Base-by-base conservation (phyloP, 2,797 vertebrate genomes). In the Coracias cyanogaster region DNA sequence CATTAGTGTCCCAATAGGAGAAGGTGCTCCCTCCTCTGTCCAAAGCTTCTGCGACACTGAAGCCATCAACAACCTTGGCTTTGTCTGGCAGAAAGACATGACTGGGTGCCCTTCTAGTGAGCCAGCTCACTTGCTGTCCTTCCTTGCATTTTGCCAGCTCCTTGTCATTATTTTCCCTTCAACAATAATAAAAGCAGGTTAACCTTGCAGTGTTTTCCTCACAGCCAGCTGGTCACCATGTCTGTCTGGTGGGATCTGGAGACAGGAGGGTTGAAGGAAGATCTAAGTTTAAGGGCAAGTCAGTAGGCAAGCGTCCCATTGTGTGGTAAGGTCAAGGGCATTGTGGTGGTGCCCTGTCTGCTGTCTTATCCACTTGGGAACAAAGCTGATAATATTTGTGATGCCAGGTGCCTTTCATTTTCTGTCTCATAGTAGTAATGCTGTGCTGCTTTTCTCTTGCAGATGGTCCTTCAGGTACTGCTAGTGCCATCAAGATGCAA, bases 381-480 rank as follows among this genome's bases (percentile, higher is more conserved):
- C 57, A 60, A 86, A 83, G 28, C 22, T 83, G 46, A n/a, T 80
- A 8, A 19, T 20, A 17, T 80, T 60, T 81, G 39, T 71, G 22
- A 70, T 13, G 10, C 33, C 29, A 82, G 7, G 1, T 86, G 35
- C 12, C 29, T 90, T 92, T 77, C 11, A 61, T 81, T 74, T 93
- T 89, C 19, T 89, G 28, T 55, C 33, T 80, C 21, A 20, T 7
- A 58, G 19, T 20, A 71, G 10, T 18, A 80, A 48, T 76, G 28
- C 8, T 86, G 28, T 80, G 37, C 8, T 93, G 62, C 37, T 83
- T 89, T 95, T 81, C 46, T 46, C 54, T 62, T 97, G 82, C 89
- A 99, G 99, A 97, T 76, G 96, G 94, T 85, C 98, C 99, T 82
- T 97, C 98, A 39, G 98, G 98, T 77, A 93, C 92, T 28, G 94